Evolutionary conservation across 1,140 invertebrate species (phyloP).

Genomic region (Elymnias hypermnestra): DNA sequence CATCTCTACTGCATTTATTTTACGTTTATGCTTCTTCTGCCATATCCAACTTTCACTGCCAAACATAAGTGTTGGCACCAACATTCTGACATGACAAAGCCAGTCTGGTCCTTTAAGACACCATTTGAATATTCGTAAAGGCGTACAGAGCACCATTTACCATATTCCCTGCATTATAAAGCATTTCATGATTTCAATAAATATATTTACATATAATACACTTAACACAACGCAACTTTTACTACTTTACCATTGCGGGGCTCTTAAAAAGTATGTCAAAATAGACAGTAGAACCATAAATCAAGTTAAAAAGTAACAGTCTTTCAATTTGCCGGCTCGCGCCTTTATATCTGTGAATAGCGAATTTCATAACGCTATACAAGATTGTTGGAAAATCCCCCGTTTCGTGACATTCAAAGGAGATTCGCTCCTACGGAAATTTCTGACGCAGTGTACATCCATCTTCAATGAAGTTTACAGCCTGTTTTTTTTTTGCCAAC

Average conservation of each 20-base stretch:
- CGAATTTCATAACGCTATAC: constrained; percentile 27
- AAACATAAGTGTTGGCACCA: no score
- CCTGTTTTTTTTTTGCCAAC: constrained; percentile 2
- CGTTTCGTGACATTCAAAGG: constrained; percentile 11
- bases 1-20: no score
- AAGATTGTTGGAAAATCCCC: constrained; percentile 10
- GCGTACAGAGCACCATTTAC: no score
- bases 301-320: constrained; percentile 33
- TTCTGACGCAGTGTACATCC: constrained; percentile 15
- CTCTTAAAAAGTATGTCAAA: no score
- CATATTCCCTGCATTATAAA: no score
- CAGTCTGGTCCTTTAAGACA: no score
- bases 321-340: constrained; percentile 40
- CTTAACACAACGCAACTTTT: not conserved
- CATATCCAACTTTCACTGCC: no score
- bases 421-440: constrained; percentile 21
- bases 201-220: not conserved
- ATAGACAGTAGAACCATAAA: constrained; percentile 21
- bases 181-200: no score
- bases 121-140: no score
- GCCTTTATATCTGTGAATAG: constrained; percentile 27
- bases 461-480: constrained; percentile 14
- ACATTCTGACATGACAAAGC: no score
- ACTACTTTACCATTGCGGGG: no score
- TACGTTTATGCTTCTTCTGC: no score